Evolutionary conservation across 2,888 invertebrate species (phyloP), one percentile per base, ranked within the genome.

Genomic region (Xylophagus ater): DNA sequence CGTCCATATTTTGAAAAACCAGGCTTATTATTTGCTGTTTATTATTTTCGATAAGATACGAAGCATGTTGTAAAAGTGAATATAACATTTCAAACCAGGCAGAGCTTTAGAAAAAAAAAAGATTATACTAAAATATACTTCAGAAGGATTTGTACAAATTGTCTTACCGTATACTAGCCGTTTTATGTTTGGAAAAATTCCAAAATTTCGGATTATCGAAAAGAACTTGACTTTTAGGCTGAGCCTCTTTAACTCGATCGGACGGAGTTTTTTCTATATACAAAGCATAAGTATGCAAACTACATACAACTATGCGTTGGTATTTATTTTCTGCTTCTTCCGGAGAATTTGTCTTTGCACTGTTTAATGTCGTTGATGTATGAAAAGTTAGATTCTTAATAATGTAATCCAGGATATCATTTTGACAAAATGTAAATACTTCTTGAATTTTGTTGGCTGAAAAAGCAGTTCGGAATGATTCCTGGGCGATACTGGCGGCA

Each of bases 361-460:
- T 68, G 24, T 68, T 65, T 14, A 75, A 54, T 4, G 72, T 69
- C 41, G 73, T 67, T 0, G 73, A 62, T 7, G 72, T 72, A 46
- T 76, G 73, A 29, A 71, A 66, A 14, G 73, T 71, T 19, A 86
- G 60, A 56, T 81, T 85, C 37, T 84, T 81, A 35, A 70, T 64
- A n/a, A 87, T 69, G 49, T 81, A 79, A 18, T 72, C 68, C 19
- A 87, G 53, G 41, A 92, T 81, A 64, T 92, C 90, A 28, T 70
- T 69, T 56, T 85, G 84, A 58, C 89, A 92, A 66, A 83, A 87
- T 4, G 76, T 60, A 34, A 90, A 72, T 8, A 84, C 90, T 55
- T 86, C 85, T 3, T 75, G 71, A 34, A 83, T 67, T 65, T 90
- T 92, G 33, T 70, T 73, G 6, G 74, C 68, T 1, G 88, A 79